Evolutionary conservation across 2,888 invertebrate genomes (phyloP).

Genomic region (Dolomedes plantarius): DNA sequence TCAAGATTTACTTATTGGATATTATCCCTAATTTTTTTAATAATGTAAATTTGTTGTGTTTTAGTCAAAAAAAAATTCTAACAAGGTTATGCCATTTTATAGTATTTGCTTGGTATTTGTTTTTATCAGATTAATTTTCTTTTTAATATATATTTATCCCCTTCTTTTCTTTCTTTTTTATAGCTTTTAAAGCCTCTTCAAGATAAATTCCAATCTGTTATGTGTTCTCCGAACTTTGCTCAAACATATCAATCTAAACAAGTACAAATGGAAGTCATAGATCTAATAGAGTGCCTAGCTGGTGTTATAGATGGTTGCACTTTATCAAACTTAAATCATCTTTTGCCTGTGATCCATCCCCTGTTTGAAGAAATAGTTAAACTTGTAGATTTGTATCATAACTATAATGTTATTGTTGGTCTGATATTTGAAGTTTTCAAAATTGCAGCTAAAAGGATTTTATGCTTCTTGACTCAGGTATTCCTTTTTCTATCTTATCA

Average conservation of each 20-base stretch:
- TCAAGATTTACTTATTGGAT: too few relatives aligned
- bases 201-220: slow-evolving; percentile 80
- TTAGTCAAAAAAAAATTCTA: too few relatives aligned
- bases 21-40: too few relatives aligned
- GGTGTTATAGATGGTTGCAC: slow-evolving; percentile 76
- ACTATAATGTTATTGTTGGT: slow-evolving; percentile 87
- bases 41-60: too few relatives aligned
- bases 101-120: too few relatives aligned
- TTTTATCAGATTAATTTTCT: too few relatives aligned
- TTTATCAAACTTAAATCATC: slow-evolving; percentile 74
- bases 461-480: slow-evolving; percentile 80
- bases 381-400: slow-evolving; percentile 85
- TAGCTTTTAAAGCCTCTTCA: slow-evolving; percentile 80
- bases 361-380: slow-evolving; percentile 83
- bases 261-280: slow-evolving; percentile 83
- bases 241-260: slow-evolving; percentile 81
- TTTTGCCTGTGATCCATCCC: slow-evolving; percentile 81
- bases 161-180: not conserved
- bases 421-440: slow-evolving; percentile 85
- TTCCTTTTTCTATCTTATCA: not conserved
- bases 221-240: slow-evolving; percentile 80
- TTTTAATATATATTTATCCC: too few relatives aligned
- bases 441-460: slow-evolving; percentile 84
- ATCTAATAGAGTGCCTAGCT: slow-evolving; percentile 85
- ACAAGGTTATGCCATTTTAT: too few relatives aligned